Percentiles rank a stretch among this genome's conserved stretches.
These are phyloP conservation scores for Pantherophis vulpinus DNA, from an alignment of 2,797 vertebrate species.

Conservation along the genomic window DNA sequence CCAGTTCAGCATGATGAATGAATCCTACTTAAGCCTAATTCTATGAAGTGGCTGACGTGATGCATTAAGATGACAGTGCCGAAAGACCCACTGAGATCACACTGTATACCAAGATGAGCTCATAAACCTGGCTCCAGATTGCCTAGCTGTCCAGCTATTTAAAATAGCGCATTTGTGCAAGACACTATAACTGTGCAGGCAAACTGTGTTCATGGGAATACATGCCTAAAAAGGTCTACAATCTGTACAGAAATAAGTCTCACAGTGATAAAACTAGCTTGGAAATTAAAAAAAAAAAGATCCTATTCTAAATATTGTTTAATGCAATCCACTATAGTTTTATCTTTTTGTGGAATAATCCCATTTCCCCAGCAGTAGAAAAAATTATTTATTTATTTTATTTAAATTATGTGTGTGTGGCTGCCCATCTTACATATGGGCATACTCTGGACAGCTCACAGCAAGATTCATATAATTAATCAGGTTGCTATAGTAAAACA, in stretches of 20 bases:
- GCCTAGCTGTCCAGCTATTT: not conserved
- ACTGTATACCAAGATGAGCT: not conserved
- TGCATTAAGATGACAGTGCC: not conserved
- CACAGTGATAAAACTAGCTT: not conserved
- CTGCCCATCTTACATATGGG: not conserved
- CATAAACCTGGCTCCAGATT: not conserved
- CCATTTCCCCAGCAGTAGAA: not conserved
- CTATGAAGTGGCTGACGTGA: not conserved
- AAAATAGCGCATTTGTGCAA: not conserved
- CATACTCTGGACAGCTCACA: not conserved
- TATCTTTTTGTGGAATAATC: not conserved
- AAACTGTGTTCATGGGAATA: not conserved
- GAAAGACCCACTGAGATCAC: not conserved
- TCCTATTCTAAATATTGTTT: not conserved
- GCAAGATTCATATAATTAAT: conserved; percentile 3
- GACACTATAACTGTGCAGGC: not conserved
- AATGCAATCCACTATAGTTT: not conserved
- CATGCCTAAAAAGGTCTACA: not conserved
- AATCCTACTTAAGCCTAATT: not conserved
- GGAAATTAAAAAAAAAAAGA: not conserved
- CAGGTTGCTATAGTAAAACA: conserved; percentile 3
- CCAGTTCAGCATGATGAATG: not conserved
- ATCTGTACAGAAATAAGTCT: not conserved
- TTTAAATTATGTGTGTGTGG: not conserved
- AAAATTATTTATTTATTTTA: not conserved